A percentile compares a stretch with the other conserved stretches of the same genome.
Evolutionary conservation across 2,797 vertebrate genomes (phyloP).

Genomic region (Notamacropus eugenii): DNA sequence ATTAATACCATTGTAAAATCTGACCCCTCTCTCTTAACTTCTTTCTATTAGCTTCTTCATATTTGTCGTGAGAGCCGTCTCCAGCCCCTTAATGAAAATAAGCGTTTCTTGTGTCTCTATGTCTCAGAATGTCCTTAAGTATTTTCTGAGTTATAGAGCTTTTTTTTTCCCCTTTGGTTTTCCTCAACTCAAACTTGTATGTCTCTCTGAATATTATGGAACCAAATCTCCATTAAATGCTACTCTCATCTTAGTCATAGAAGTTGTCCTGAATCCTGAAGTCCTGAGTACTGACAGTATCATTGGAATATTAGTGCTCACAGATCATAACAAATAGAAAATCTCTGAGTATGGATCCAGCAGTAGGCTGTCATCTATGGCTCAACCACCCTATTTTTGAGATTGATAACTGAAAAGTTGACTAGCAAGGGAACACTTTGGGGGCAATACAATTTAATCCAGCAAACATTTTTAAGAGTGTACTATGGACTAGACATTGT

Average conservation of each 20-base stretch:
- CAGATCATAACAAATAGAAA: background rate
- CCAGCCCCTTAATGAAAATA: background rate
- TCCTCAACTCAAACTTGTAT: background rate
- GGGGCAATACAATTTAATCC: background rate
- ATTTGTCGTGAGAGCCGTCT: background rate
- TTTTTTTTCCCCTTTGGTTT: background rate
- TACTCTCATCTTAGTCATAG: background rate
- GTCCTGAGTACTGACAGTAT: background rate
- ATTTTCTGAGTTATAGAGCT: background rate
- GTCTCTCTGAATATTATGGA: background rate
- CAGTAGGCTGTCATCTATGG: background rate
- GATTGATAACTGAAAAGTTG: background rate
- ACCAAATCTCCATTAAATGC: too few relatives aligned
- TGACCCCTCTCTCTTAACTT: background rate
- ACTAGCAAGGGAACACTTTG: background rate
- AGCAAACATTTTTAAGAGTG: too few relatives aligned
- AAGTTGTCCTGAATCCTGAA: background rate
- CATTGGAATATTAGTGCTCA: background rate
- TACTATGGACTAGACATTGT: too few relatives aligned
- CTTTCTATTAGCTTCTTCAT: background rate
- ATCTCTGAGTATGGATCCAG: background rate
- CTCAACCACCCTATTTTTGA: background rate
- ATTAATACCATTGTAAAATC: background rate
- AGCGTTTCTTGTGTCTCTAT: background rate
- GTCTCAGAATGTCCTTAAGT: background rate